phyloP scores from a whole-genome alignment of 2,113 vertebrate genomes.

The Puffinus mauretanicus region DNA sequence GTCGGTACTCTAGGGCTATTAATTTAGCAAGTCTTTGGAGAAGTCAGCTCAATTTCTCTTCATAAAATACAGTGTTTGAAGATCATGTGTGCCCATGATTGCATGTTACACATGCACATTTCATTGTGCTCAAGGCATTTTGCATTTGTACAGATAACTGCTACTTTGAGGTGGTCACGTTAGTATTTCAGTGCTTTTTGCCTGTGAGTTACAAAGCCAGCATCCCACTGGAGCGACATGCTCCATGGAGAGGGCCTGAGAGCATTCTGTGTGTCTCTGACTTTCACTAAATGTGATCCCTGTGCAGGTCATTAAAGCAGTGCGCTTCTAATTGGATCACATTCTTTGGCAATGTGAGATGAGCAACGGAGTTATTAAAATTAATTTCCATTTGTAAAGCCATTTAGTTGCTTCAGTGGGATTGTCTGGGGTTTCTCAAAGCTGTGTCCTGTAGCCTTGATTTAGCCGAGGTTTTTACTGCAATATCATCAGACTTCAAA shows the following conservation, averaged over 20 bases:
- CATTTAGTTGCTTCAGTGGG: not conserved
- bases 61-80: not conserved
- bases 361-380: not conserved
- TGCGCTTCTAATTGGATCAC: not conserved
- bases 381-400: not conserved
- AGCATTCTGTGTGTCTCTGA: not conserved
- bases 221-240: not conserved
- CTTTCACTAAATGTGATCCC: not conserved
- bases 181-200: not conserved
- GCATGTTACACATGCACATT: not conserved
- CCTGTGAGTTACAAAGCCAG: not conserved
- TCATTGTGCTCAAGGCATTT: not conserved
- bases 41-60: not conserved
- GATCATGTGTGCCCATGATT: not conserved
- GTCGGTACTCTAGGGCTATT: not conserved
- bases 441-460: not conserved
- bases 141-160: not conserved
- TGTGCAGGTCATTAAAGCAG: not conserved
- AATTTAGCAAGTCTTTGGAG: not conserved
- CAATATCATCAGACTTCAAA: not conserved
- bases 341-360: not conserved
- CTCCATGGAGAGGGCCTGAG: not conserved
- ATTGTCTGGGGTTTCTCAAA: not conserved
- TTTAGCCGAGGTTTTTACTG: not conserved
- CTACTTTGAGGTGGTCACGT: not conserved